Evolutionary conservation across 92 coral and sea anemone genomes (phyloP), one percentile per base, ranked within the genome.

Genomic region (Parazoanthus atlanticus): DNA sequence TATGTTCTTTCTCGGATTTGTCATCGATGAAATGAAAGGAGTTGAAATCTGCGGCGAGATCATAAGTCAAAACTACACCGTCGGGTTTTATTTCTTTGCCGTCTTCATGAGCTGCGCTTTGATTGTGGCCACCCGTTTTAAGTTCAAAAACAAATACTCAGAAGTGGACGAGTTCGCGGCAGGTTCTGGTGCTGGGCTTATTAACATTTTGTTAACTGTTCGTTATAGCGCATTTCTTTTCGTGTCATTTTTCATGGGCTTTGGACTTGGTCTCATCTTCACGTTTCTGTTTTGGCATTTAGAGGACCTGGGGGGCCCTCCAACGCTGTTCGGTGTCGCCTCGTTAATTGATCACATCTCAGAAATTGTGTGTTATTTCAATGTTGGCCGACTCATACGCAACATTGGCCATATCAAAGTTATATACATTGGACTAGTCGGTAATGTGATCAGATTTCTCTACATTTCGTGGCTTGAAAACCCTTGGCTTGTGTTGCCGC

Each of bases 261-360:
- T 94, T 70, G 99, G 99, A 52, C 90, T 94, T 9, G 99, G 99
- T 0, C 94, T 97, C 15, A 97, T 97, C 49, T 97, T 96, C 76
- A 97, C 99, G 2, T 97, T 97, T 71, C 90, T 97, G 19, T 97
- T 95, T 90, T 97, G 99, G 99, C 99, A 97, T 78, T 96, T 97
- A 36, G 99, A 97, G 82, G 99, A 97, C 78, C 94, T 97, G 73
- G 99, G 99, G 1, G 99, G 99, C 0, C 99, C 99, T 15, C 99
- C 99, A 73, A 97, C 99, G 16, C 90, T 97, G 52, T 97, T 97
- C 93, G 99, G 99, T 15, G 93, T 97, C n/a, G 99, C 99, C 84
- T 97, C 99, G 87, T 75, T 97, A 76, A 94, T 97, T 81, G 99
- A 97, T 83, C 99, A 97, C 86, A 88, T 95, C 80, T 97, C 99